Conservation (phyloP, 2,113 vertebrate genomes). For the Nibea albiflora region DNA sequence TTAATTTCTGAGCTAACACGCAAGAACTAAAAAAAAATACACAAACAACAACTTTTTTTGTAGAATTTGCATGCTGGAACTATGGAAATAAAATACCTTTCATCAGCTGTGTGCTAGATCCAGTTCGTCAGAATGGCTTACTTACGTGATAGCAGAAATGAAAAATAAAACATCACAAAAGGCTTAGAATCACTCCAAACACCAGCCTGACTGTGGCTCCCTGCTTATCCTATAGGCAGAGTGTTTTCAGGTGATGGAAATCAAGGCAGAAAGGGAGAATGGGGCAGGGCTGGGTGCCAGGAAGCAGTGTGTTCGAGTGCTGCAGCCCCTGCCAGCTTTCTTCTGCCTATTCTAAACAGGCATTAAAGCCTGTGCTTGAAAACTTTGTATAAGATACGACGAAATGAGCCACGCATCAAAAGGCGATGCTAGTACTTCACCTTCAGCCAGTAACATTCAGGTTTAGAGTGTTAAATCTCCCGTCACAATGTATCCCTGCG, state of each 20-base stretch:
- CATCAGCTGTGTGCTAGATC: not conserved
- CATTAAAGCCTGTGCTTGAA: not conserved
- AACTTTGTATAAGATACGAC: not conserved
- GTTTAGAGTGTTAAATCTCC: constrained; percentile 4
- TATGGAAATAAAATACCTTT: not conserved
- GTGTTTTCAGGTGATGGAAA: constrained; percentile 2
- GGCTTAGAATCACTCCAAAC: not conserved
- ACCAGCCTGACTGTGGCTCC: not conserved
- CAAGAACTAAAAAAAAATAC: not conserved
- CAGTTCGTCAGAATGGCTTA: not conserved
- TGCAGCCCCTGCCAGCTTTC: not conserved
- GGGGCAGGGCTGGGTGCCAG: not conserved
- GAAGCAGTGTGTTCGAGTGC: not conserved
- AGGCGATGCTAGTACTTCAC: not conserved
- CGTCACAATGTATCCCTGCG: not conserved
- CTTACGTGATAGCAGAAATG: not conserved
- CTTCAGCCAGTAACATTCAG: not conserved
- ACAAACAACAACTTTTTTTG: not conserved
- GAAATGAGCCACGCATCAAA: constrained; percentile 7
- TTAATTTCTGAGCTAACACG: not conserved
- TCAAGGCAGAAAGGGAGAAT: not conserved
- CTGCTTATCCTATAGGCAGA: too few species aligned
- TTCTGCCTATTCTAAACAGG: not conserved
- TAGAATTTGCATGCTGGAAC: not conserved
- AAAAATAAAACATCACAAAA: not conserved